Evolutionary conservation across 2,888 invertebrate genomes (phyloP), one percentile per base, ranked within the genome.

Genomic region (Disparrhopalites patrizii): DNA sequence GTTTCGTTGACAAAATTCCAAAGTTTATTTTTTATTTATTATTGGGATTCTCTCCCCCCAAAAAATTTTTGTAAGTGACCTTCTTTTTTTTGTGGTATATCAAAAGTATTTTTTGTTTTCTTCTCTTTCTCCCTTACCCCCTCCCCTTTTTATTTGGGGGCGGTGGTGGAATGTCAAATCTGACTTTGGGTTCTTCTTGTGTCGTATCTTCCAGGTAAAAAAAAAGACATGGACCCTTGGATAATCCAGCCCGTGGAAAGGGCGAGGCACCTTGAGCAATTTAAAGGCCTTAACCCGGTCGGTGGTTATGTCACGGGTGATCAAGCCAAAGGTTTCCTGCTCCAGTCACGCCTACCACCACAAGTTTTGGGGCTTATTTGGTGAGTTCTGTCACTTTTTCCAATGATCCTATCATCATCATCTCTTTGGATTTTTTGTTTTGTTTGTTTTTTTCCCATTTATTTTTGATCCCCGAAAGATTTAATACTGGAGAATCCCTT

Each of bases 351-450:
- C 77, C 83, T 99, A 70, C 91, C 95, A 5, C 92, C 95, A 0
- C 83, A 87, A 2, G 82, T 93, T 61, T 83, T 99, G 50, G 97
- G 96, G 3, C 91, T 95, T 79, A 96, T 99, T 80, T 99, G 99
- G 98, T 91, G 85, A 80, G 15, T 64, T 68, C 20, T 38, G 13
- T n/a, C n/a, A n/a, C n/a, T n/a, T n/a, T n/a, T n/a, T n/a, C n/a
- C n/a, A n/a, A n/a, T n/a, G n/a, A n/a, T n/a, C n/a, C n/a, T n/a
- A n/a, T n/a, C n/a, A n/a, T n/a, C n/a, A n/a, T n/a, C n/a, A n/a
- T n/a, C n/a, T n/a, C n/a, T n/a, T n/a, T n/a, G n/a, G 15, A 36
- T 36, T 36, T 36, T n/a, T n/a, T n/a, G n/a, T n/a, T n/a, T n/a
- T n/a, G n/a, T n/a, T n/a, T n/a, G n/a, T n/a, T n/a, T n/a, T n/a